These are phyloP conservation scores for Temnothorax nylanderi DNA, from an alignment of 1,140 invertebrate species.

Conservation along the genomic window DNA sequence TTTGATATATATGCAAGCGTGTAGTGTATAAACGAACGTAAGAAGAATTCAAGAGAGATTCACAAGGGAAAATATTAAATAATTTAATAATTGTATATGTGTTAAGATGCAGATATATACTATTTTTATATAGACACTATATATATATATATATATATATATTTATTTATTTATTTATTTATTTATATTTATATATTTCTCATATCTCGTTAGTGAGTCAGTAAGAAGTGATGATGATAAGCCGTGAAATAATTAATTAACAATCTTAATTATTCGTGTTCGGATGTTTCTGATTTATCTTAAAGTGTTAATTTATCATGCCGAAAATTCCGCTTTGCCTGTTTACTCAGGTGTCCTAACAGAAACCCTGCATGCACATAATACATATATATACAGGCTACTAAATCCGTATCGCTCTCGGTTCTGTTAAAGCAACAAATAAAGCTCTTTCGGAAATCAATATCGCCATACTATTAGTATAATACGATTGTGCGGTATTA, in stretches of 20 bases:
- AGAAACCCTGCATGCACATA: constrained; percentile 23
- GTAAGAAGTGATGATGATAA: not conserved
- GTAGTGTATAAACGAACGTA: not conserved
- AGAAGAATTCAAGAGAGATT: not conserved
- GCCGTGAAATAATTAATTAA: not conserved
- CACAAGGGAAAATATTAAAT: not conserved
- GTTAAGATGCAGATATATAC: not conserved
- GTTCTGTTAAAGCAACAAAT: constrained; percentile 50
- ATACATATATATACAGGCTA: constrained; percentile 26
- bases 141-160: not conserved
- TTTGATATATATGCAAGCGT: not conserved
- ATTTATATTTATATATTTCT: not conserved
- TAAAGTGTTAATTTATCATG: constrained; percentile 55
- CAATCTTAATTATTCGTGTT: not conserved
- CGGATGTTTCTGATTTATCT: constrained; percentile 33
- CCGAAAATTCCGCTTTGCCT: constrained; percentile 51
- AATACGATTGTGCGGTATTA: constrained; percentile 50
- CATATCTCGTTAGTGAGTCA: not conserved
- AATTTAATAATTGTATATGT: not conserved
- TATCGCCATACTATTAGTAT: constrained; percentile 45
- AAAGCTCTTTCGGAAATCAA: constrained; percentile 57
- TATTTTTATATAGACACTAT: not conserved
- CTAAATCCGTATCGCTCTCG: constrained; percentile 43
- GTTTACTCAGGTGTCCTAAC: constrained; percentile 57
- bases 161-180: no score